Evolutionary conservation across 2,888 invertebrate species (phyloP), one percentile per base, ranked within the genome.

Genomic region (Lutraria lutraria): DNA sequence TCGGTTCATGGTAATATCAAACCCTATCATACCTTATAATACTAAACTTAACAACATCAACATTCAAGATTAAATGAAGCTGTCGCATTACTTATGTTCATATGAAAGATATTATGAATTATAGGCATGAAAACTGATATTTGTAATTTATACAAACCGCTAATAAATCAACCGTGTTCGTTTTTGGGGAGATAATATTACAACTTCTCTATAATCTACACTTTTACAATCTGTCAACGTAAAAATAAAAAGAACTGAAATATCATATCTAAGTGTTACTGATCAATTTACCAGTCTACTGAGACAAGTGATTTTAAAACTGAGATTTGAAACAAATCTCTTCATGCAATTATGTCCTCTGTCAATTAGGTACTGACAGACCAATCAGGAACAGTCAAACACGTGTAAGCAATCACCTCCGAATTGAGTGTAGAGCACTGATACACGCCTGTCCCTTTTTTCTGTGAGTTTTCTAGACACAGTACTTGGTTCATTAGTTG

Each of bases 81-180:
- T 76, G 84, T 84, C 84, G 53, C 76, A 76, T 72, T 53, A 76
- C 21, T 76, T 76, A 84, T 84, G 54, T 29, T 76, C 76, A 72
- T 84, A 53, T 84, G 53, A 76, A 72, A 52, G 56, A 34, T 29
- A 53, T 29, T 76, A 25, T 84, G 76, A 84, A 21, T 84, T 84
- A 84, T 84, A 21, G 68, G n/a, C 68, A 13, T 68, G 83, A 68
- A 83, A 83, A 25, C 43, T 21, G 83, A 83, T 52, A 43, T 63
- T 43, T 53, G 68, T 83, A 63, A 68, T 68, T 68, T 68, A 43
- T 68, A 68, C 25, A 25, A 25, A 68, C 25, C 63, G 63, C 63
- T 68, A 68, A 68, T 68, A 68, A 68, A 68, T 68, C 63, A 68
- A 13, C 25, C 25, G 25, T 25, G 25, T 68, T 68, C 63, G 25